phyloP scores from a whole-genome alignment of 53 echinoderm and acorn worm genomes.

The Actinopyga echinites region DNA sequence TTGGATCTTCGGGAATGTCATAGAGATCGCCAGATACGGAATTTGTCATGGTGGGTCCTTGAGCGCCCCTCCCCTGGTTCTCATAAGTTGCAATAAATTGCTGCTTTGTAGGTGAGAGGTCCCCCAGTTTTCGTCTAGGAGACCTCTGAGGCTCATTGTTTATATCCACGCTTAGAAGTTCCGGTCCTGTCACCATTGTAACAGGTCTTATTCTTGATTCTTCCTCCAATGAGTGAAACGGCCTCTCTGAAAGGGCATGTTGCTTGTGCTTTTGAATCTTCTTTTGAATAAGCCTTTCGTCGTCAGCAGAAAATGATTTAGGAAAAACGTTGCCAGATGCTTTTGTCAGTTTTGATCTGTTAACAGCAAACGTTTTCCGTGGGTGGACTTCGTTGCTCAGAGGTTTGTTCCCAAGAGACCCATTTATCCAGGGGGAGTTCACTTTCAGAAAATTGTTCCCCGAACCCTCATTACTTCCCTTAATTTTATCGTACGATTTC shows the following conservation, averaged over 20 bases:
- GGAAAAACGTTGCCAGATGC: not conserved
- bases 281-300: not conserved
- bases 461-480: no score
- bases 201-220: not conserved
- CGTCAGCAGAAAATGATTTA: constrained; percentile 4
- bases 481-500: not conserved
- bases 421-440: constrained; percentile 1
- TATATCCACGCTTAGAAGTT: not conserved
- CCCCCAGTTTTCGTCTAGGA: not conserved
- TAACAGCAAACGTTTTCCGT: not conserved
- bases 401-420: not conserved
- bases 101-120: not conserved
- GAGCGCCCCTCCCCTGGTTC: no score
- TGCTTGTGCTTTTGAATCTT: not conserved
- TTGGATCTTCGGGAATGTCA: constrained; percentile 88
- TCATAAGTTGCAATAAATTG: not conserved
- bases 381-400: not conserved
- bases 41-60: constrained; percentile 51
- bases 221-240: constrained; percentile 23
- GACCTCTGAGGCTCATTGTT: not conserved
- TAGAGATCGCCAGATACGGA: constrained; percentile 78
- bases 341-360: not conserved
- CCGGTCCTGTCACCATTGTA: not conserved
- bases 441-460: constrained; percentile 8
- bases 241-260: not conserved